Evolutionary conservation across 1,140 invertebrate genomes (phyloP), one percentile per base, ranked within the genome.

Genomic region (Diachasma alloeum): DNA sequence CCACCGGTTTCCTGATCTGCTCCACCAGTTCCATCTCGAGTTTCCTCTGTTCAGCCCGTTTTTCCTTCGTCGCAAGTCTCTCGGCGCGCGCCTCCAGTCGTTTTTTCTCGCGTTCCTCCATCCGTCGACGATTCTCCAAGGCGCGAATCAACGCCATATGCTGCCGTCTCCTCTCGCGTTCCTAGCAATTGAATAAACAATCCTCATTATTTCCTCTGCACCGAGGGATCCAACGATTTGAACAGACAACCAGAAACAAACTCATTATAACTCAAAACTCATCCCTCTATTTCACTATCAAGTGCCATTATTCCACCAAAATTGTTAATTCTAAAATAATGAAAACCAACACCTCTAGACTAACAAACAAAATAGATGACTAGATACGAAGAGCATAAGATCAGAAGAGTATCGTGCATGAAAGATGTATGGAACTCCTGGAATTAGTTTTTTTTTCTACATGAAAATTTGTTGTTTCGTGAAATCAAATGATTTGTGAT

Each of bases 81-180:
- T 97, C 96, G 9, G 93, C 92, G 56, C 94, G 91, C 63, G 93
- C 93, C 85, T 96, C 95, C 81, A 96, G 92, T 81, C 95, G 94
- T 84, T 96, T 93, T 81, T 94, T 93, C 86, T 98, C 97, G 8
- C 95, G 92, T 82, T 98, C 96, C 87, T 98, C 96, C 88, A 96
- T 94, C 80, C 94, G 93, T 75, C 96, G 93, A 4, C 96, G 92
- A 69, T 93, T 92, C 83, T 98, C 97, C 71, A 98, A 84, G 53
- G 96, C 95, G 36, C 97, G 94, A 19, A 99, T 94, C 44, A 98
- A 90, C 0, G 95, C 91, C 90, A 97, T 95, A 86, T 98, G 97
- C 86, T 98, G 97, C 48, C 96, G 91, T 83, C 96, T 91, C 84
- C 97, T 91, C 87, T 99, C 97, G 68, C 96, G 91, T 87, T 98